These are phyloP conservation scores for Hormaphis cornu DNA, from an alignment of 1,140 invertebrate genomes.

Conservation along the genomic window DNA sequence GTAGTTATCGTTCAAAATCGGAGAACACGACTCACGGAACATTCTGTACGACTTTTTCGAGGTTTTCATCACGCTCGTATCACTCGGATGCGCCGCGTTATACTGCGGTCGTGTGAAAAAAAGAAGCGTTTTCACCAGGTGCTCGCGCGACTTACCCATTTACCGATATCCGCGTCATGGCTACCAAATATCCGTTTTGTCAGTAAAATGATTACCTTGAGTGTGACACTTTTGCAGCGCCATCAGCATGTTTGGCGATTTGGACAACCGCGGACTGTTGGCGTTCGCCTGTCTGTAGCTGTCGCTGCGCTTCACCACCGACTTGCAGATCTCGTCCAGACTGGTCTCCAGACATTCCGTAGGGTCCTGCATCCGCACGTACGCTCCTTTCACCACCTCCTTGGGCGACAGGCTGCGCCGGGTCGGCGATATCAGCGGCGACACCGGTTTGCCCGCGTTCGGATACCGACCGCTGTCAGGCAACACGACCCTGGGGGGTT, in stretches of 20 bases:
- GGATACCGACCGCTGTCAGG: neutral
- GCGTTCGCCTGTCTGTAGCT: conserved; percentile 73
- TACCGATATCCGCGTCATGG: too few species aligned
- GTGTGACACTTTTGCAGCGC: conserved; percentile 37
- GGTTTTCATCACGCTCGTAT: too few species aligned
- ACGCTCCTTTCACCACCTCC: conserved; percentile 35
- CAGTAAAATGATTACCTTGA: conserved; percentile 36
- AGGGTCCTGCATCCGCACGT: conserved; percentile 37
- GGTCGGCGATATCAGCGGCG: conserved; percentile 22
- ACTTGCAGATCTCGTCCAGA: conserved; percentile 40
- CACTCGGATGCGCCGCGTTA: too few species aligned
- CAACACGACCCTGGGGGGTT: neutral
- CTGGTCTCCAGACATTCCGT: conserved; percentile 34
- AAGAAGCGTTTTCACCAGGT: too few species aligned
- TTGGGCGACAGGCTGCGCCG: conserved; percentile 27
- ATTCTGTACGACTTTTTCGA: too few species aligned
- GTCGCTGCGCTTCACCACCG: conserved; percentile 63
- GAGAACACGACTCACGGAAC: too few species aligned
- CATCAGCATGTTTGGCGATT: conserved; percentile 36
- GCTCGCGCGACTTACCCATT: too few species aligned
- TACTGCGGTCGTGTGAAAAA: too few species aligned
- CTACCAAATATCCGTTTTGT: conserved; percentile 27
- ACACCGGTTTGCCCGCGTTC: neutral
- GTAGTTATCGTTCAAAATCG: too few species aligned
- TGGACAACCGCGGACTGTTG: conserved; percentile 23